Conservation (phyloP, 2,797 vertebrate species). For the Sandelia bainsii region DNA sequence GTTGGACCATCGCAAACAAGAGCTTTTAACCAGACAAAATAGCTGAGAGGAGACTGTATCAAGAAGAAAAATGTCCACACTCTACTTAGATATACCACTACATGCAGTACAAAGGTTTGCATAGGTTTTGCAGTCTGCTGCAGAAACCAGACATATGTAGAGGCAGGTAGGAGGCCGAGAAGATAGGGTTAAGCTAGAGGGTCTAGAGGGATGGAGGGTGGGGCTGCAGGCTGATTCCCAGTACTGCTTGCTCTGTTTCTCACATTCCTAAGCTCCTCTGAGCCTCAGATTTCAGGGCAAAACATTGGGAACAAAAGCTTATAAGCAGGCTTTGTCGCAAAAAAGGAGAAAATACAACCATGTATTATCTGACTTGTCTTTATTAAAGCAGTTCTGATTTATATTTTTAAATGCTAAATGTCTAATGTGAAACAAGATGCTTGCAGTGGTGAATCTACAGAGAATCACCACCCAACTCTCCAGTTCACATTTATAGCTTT, state of each 20-base stretch:
- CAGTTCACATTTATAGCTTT: not conserved
- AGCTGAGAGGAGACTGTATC: not conserved
- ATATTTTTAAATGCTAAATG: not conserved
- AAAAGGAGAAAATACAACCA: not conserved
- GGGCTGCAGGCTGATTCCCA: constrained; percentile 49
- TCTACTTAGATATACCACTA: not conserved
- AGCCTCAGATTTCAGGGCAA: constrained; percentile 45
- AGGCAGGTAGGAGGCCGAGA: constrained; percentile 19
- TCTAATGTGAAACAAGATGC: not conserved
- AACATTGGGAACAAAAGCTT: constrained; percentile 17
- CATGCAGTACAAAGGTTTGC: not conserved
- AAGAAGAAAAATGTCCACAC: not conserved
- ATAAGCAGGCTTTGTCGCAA: not conserved
- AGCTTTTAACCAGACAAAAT: not conserved
- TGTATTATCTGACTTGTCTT: not conserved
- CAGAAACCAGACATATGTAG: constrained; percentile 19
- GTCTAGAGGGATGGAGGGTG: constrained; percentile 12
- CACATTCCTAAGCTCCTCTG: constrained; percentile 62
- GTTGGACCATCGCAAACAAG: not conserved
- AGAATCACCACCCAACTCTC: not conserved
- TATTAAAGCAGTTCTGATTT: not conserved
- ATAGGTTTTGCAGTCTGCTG: constrained; percentile 5
- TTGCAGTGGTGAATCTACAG: not conserved
- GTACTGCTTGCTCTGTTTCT: constrained; percentile 35
- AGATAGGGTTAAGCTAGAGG: not conserved